phyloP scores from a whole-genome alignment of 2,797 vertebrate species.

The Bothrops alternatus region DNA sequence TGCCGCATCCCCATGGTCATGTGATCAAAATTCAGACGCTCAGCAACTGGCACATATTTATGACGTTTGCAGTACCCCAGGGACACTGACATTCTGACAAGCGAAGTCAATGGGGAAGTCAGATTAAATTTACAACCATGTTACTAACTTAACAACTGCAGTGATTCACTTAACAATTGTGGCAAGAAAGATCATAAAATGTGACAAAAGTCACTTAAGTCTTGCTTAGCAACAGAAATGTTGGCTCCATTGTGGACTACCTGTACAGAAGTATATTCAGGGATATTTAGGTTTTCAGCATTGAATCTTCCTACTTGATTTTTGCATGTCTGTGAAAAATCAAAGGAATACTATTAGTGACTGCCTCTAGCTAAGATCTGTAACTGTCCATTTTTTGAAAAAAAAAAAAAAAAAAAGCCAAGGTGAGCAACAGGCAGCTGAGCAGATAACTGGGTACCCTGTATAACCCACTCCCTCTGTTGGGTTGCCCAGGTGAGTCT shows the following conservation, averaged over 20 bases:
- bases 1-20: not conserved
- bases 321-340: not conserved
- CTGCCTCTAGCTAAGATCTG: not conserved
- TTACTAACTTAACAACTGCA: not conserved
- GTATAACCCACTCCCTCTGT: not conserved
- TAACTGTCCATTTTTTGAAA: not conserved
- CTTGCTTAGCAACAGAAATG: not conserved
- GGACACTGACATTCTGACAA: not conserved
- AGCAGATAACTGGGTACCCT: not conserved
- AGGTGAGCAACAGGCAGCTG: not conserved
- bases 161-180: not conserved
- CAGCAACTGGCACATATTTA: accelerated
- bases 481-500: not conserved
- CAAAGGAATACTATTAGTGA: not conserved
- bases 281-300: not conserved
- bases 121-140: not conserved
- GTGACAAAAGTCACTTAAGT: not conserved
- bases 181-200: not conserved
- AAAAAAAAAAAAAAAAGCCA: too few species aligned
- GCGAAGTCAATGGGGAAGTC: not conserved
- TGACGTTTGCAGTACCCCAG: not conserved
- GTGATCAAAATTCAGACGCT: not conserved
- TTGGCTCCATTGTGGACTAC: not conserved
- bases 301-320: not conserved
- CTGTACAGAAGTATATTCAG: accelerated